Conservation (phyloP, 2,113 vertebrate species). For the Crotophaga sulcirostris region DNA sequence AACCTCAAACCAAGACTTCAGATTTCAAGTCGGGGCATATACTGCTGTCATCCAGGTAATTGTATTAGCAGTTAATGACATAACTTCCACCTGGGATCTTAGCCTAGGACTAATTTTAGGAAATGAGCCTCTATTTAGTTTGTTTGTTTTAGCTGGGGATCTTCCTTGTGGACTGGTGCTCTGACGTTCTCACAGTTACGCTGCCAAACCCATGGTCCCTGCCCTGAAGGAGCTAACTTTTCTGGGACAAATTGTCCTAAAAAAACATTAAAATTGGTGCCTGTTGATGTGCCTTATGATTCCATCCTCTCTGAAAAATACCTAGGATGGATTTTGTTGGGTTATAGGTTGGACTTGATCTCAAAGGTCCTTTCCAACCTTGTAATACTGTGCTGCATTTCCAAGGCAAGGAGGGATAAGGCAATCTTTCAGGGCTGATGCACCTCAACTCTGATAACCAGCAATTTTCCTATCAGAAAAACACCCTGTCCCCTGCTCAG, state of each 20-base stretch:
- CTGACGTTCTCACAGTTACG: accelerated
- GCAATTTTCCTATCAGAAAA: not conserved
- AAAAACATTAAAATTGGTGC: accelerated
- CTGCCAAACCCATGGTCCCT: not conserved
- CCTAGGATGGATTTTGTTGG: not conserved
- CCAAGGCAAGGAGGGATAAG: accelerated
- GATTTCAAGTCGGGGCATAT: slow-evolving; percentile 7
- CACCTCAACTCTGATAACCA: accelerated
- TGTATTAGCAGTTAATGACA: not conserved
- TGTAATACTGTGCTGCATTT: too few species aligned
- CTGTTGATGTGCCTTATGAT: accelerated
- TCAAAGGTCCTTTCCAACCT: too few species aligned
- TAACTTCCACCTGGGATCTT: not conserved
- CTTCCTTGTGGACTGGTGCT: not conserved
- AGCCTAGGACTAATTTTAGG: not conserved
- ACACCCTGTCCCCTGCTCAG: not conserved
- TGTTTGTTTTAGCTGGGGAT: not conserved
- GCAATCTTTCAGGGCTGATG: accelerated
- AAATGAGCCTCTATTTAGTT: not conserved
- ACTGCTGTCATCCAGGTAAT: slow-evolving; percentile 5
- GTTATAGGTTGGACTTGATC: too few species aligned
- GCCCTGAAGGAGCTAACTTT: not conserved
- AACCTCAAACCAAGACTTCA: not conserved
- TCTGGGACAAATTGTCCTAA: not conserved
- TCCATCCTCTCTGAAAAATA: accelerated